phyloP scores from a whole-genome alignment of 2,113 vertebrate genomes.

The Chaetura pelagica region DNA sequence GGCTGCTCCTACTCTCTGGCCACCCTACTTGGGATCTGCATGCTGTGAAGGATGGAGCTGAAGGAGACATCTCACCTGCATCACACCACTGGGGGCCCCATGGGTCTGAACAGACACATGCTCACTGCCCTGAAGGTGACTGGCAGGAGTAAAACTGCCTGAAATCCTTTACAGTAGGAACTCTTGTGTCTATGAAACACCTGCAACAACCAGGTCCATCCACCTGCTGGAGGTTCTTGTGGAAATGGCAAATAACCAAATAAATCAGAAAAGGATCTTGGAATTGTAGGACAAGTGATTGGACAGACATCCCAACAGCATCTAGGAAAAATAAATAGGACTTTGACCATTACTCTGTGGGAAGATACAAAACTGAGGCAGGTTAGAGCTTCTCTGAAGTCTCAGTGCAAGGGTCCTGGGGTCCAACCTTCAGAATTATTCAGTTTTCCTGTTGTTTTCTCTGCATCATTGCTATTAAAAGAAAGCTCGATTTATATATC shows the following conservation, averaged over 20 bases:
- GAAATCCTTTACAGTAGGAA: background rate
- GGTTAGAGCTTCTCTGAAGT: background rate
- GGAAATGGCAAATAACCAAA: background rate
- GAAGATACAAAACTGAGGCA: background rate
- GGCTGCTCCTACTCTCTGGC: background rate
- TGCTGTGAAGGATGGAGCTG: background rate
- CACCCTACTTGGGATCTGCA: no score
- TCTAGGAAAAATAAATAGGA: background rate
- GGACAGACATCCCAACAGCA: fast-evolving
- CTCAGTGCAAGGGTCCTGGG: background rate
- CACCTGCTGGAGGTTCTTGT: background rate
- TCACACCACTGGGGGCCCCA: background rate
- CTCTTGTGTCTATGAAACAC: background rate
- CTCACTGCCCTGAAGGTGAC: background rate
- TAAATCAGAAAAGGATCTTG: background rate
- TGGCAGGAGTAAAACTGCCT: background rate
- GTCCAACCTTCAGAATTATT: background rate
- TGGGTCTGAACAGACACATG: background rate
- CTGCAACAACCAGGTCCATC: background rate
- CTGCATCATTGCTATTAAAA: background rate
- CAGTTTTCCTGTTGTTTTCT: background rate
- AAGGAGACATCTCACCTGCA: background rate
- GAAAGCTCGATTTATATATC: background rate
- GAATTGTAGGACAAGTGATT: background rate
- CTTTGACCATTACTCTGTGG: background rate